Conservation (phyloP, 1,140 invertebrate genomes). For the Spodoptera litura region DNA sequence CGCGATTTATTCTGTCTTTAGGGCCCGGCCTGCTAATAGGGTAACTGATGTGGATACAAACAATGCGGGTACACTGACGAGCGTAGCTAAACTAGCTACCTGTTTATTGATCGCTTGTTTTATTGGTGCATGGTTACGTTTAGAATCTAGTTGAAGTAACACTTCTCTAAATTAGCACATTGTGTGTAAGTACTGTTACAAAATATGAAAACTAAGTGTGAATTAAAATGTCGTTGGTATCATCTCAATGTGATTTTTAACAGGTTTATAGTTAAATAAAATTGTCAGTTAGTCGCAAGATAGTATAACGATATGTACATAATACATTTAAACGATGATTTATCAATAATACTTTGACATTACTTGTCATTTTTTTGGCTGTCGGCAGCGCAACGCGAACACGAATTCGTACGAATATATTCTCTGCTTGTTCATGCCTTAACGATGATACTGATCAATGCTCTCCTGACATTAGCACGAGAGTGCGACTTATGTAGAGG, state of each 20-base stretch:
- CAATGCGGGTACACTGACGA: not conserved
- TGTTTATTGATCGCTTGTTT: constrained; percentile 6
- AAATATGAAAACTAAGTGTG: constrained; percentile 17
- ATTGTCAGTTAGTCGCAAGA: constrained; percentile 13
- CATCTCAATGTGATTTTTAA: constrained; percentile 31
- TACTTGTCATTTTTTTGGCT: too few species aligned
- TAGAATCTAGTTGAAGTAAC: too few species aligned
- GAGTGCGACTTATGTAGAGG: too few species aligned
- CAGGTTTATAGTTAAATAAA: constrained; percentile 12
- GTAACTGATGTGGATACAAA: constrained; percentile 3
- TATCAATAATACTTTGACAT: constrained; percentile 6
- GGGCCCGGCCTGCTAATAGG: not conserved
- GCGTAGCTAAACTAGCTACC: not conserved
- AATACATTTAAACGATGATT: constrained; percentile 20
- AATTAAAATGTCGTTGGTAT: constrained; percentile 15
- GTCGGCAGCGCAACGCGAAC: too few species aligned
- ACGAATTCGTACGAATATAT: too few species aligned
- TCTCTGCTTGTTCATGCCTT: too few species aligned
- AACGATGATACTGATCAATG: too few species aligned
- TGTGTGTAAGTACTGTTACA: not conserved
- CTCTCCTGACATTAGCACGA: too few species aligned
- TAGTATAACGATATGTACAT: constrained; percentile 24
- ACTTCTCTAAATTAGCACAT: constrained; percentile 8
- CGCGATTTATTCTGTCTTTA: constrained; percentile 25
- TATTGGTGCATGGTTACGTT: not conserved